These are phyloP conservation scores for Morelia viridis DNA, from an alignment of 2,797 vertebrate species.

Conservation along the genomic window DNA sequence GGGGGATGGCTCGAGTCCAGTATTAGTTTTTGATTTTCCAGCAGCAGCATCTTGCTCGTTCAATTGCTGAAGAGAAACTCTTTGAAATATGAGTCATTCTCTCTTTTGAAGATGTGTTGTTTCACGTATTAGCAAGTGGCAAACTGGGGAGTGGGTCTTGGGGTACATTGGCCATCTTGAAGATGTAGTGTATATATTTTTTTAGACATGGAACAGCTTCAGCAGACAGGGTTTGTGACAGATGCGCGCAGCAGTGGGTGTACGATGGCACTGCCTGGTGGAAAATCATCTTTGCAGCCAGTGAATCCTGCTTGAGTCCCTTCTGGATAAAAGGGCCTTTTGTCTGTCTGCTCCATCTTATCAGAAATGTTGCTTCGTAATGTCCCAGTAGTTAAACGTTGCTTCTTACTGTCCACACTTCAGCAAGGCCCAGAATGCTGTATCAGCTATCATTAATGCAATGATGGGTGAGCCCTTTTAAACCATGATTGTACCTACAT, in stretches of 20 bases:
- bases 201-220: slow-evolving; percentile 39
- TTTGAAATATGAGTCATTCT: not conserved
- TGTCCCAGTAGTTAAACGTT: slow-evolving; percentile 44
- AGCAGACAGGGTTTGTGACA: slow-evolving; percentile 52
- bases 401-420: not conserved
- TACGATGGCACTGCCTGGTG: slow-evolving; percentile 69
- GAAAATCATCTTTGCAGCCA: slow-evolving; percentile 52
- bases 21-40: not conserved
- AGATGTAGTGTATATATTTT: slow-evolving; percentile 62
- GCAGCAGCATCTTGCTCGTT: not conserved
- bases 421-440: not conserved
- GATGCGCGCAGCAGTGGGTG: slow-evolving; percentile 38
- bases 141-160: slow-evolving; percentile 41
- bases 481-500: not conserved
- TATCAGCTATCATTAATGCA: not conserved
- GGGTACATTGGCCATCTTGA: slow-evolving; percentile 50
- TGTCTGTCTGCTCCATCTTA: slow-evolving; percentile 48
- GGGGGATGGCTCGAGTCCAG: not conserved
- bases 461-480: not conserved
- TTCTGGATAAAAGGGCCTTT: slow-evolving; percentile 61
- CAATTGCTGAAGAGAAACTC: not conserved
- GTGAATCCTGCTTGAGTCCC: slow-evolving; percentile 54
- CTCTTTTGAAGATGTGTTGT: not conserved
- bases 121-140: slow-evolving; percentile 31
- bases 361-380: slow-evolving; percentile 41